Evolutionary conservation across 2,888 invertebrate genomes (phyloP).

Genomic region (Temnothorax rugatulus): DNA sequence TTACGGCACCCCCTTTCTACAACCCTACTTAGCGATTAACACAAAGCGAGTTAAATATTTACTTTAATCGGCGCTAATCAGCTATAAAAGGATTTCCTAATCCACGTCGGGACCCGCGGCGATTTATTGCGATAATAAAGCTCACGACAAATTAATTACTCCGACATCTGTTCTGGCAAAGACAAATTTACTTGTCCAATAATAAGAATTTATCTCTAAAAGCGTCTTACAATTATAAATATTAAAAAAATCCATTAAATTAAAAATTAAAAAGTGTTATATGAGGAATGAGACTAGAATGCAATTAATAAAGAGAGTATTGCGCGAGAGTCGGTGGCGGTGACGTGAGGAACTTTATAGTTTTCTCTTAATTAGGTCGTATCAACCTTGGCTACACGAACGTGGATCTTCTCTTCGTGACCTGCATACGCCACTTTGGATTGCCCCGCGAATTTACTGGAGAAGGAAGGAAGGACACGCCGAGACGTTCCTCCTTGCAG

Average conservation of each 20-base stretch:
- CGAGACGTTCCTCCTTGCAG: slow-evolving; percentile 25
- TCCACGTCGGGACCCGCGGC: neutral
- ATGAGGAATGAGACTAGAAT: neutral
- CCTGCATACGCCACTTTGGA: slow-evolving; percentile 67
- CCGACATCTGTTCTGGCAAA: slow-evolving; percentile 3
- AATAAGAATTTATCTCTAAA: neutral
- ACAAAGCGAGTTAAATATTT: slow-evolving; percentile 71
- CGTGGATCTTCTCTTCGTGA: slow-evolving; percentile 69
- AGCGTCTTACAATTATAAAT: neutral
- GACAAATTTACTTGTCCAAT: slow-evolving; percentile 8
- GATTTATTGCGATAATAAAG: slow-evolving; percentile 54
- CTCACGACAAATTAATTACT: slow-evolving; percentile 36
- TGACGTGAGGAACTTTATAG: slow-evolving; percentile 63
- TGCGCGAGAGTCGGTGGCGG: neutral
- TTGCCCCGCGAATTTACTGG: slow-evolving; percentile 60
- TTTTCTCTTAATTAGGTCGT: slow-evolving; percentile 73
- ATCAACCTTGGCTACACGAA: slow-evolving; percentile 52
- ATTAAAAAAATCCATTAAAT: neutral
- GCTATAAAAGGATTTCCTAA: slow-evolving; percentile 55
- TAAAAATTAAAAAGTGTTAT: slow-evolving; percentile 1
- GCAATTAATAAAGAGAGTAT: slow-evolving; percentile 31
- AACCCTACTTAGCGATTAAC: slow-evolving; percentile 67
- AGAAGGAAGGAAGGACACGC: slow-evolving; percentile 36
- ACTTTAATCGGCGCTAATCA: slow-evolving; percentile 76
- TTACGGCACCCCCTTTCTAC: slow-evolving; percentile 59